A percentile compares a stretch with the other conserved stretches of the same genome.
Evolutionary conservation across 92 coral and sea anemone species (phyloP).

Genomic region (Palythoa heliodiscus): DNA sequence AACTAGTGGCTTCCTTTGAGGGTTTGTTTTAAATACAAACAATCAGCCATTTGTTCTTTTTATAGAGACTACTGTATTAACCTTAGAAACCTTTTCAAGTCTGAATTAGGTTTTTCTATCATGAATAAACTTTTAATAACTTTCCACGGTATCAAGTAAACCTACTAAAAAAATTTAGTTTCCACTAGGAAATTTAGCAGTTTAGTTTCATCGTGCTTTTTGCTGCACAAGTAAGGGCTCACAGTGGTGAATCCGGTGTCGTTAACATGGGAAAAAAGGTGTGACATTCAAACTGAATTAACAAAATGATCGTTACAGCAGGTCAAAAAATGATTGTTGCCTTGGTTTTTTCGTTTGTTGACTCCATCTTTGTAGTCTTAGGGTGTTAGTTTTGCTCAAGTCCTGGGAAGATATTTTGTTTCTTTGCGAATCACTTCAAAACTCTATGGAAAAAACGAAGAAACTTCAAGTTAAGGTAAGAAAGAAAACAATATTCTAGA

Average conservation of each 20-base stretch:
- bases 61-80: no score
- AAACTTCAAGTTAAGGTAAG: not conserved
- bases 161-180: no score
- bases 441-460: not conserved
- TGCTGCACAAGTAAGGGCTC: not conserved
- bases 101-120: no score
- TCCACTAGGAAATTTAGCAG: no score
- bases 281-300: not conserved
- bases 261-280: not conserved
- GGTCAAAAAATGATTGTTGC: not conserved
- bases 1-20: no score
- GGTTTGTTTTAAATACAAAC: no score
- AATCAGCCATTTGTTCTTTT: no score
- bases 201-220: not conserved
- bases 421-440: not conserved
- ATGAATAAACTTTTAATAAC: no score
- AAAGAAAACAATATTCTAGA: not conserved
- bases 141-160: no score
- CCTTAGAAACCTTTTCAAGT: no score
- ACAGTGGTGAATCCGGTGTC: no score
- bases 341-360: not conserved
- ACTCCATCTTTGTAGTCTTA: not conserved
- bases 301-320: no score
- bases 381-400: not conserved
- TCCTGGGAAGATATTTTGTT: not conserved